These are phyloP conservation scores for Chrysopa pallens DNA, from an alignment of 1,140 invertebrate species.

Conservation along the genomic window DNA sequence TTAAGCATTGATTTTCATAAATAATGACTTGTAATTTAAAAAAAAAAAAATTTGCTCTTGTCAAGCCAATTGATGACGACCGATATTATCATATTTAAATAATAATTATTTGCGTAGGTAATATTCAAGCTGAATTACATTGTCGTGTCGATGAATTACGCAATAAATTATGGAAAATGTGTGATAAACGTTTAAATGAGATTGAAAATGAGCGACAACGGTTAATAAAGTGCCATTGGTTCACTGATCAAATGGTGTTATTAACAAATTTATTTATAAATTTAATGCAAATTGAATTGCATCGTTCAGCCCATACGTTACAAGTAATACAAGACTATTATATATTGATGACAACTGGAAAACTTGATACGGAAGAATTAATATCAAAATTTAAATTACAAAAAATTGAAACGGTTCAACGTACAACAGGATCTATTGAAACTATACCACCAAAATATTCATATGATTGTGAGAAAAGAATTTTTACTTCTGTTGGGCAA, in stretches of 20 bases:
- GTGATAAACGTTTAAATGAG: conserved; percentile 28
- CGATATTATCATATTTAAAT: neutral
- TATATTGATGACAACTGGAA: conserved; percentile 22
- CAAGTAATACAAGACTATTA: conserved; percentile 35
- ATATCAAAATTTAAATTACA: too few relatives aligned
- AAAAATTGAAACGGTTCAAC: too few relatives aligned
- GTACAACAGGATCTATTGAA: too few relatives aligned
- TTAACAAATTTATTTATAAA: conserved; percentile 31
- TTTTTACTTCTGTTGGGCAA: too few relatives aligned
- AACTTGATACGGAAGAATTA: too few relatives aligned
- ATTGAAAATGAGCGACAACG: conserved; percentile 26
- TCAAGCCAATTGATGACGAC: conserved; percentile 6
- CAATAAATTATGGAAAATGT: conserved; percentile 24
- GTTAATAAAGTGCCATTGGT: conserved; percentile 31
- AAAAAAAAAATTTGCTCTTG: conserved; percentile 20
- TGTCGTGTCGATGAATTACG: conserved; percentile 23
- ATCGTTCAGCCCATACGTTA: conserved; percentile 29
- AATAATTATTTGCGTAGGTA: neutral
- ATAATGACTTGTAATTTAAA: conserved; percentile 11
- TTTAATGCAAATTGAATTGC: conserved; percentile 33
- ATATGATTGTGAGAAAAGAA: too few relatives aligned
- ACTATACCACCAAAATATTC: too few relatives aligned
- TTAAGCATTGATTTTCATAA: neutral
- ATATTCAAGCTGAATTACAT: conserved; percentile 18
- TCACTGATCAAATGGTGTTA: conserved; percentile 24